Evolutionary conservation across 2,113 vertebrate species (phyloP), one percentile per base, ranked within the genome.

Genomic region (Falcunculus frontatus): DNA sequence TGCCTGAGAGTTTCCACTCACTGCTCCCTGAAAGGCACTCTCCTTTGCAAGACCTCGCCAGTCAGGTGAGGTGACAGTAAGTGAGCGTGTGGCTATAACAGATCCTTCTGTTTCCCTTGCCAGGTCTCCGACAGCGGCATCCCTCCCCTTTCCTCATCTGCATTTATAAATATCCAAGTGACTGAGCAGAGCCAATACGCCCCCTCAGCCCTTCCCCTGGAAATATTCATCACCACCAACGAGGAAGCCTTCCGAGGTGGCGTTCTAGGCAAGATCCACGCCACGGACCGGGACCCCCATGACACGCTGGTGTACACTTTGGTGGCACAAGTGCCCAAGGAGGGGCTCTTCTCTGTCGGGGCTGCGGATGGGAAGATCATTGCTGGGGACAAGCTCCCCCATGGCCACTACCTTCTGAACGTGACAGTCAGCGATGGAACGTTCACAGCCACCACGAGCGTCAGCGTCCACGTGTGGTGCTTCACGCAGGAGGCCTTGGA

Each of bases 361-460:
- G 11, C 77, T 6, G 32, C 96, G 0, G 98, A 99, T 11, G 99
- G 99, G 11, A 99, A 98, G 79, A 98, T 99, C 42, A 98, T 99
- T 49, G 99, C 98, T 1, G 94, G 97, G 4, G 97, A 96, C n/a
- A 97, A 98, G 26, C 98, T 99, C 86, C 97, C 98, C 41, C 98
- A 97, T 0, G 99, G 99, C 44, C 98, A 97, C 32, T 99, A 99
- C 25, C n/a, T 87, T 0, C 98, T 99, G 73, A 99, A 99, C 0
- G 97, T 99, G 90, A 99, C 98, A 0, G 99, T 99, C 95, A 99
- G 98, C 0, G 99, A 99, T 2, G 99, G 99, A 8, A 99, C 98
- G 1, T 99, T 99, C 88, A 96, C 80, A 2, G 86, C 98, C 53
- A 96, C 93, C 53, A 95, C 99, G 0, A 97, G 86, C 1, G 98